A percentile compares a stretch with the other conserved stretches of the same genome.
Conservation (phyloP, 2,888 invertebrate genomes). For the Lasioglossum morio region DNA sequence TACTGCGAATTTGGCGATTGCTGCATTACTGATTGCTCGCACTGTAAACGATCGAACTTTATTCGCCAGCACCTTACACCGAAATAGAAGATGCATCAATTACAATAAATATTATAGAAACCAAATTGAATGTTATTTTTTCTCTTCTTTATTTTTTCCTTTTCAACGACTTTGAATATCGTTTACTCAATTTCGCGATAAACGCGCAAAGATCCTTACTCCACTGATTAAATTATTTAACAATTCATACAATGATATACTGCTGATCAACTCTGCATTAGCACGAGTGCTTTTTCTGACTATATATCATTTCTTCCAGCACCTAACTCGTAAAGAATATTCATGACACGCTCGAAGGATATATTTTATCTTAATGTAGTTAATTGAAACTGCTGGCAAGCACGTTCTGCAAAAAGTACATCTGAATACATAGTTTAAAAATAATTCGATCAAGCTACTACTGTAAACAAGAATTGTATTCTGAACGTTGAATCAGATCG, state of each 20-base stretch:
- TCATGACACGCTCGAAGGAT: not conserved
- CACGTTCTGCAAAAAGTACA: not conserved
- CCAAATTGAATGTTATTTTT: too few species aligned
- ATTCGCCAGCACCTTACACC: not conserved
- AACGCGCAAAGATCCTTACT: too few species aligned
- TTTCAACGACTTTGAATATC: too few species aligned
- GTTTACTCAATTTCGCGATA: too few species aligned
- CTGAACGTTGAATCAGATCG: not conserved
- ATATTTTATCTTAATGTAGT: not conserved
- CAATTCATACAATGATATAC: not conserved
- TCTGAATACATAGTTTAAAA: not conserved
- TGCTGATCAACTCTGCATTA: not conserved
- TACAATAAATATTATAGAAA: too few species aligned
- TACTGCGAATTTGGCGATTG: not conserved
- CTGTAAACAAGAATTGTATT: not conserved
- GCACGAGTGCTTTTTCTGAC: not conserved
- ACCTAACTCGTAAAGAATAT: not conserved
- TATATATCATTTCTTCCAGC: not conserved
- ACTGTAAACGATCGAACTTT: not conserved
- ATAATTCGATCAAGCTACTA: not conserved
- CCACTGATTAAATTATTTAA: not conserved
- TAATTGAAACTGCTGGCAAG: not conserved
- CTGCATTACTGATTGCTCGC: not conserved
- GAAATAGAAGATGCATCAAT: not conserved
- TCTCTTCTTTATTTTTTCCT: too few species aligned